Evolutionary conservation across 2,797 vertebrate species (phyloP).

Genomic region (Paratrypauchen microcephalus): DNA sequence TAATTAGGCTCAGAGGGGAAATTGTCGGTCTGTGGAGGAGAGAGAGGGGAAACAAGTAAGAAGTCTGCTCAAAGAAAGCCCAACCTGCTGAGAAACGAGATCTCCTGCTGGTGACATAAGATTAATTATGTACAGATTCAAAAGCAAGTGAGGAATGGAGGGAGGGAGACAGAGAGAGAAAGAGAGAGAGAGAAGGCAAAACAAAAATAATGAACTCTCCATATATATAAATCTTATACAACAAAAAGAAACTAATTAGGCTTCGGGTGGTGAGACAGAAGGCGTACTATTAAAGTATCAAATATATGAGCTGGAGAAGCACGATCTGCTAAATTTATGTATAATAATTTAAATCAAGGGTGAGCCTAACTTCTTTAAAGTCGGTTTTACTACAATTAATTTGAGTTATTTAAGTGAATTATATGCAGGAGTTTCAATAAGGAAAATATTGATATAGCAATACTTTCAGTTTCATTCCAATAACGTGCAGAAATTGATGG

Average conservation of each 20-base stretch:
- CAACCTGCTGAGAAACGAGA: constrained; percentile 88
- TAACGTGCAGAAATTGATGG: no score
- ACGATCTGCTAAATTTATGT: constrained; percentile 35
- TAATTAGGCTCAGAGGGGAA: constrained; percentile 99
- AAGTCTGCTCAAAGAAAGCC: constrained; percentile 78
- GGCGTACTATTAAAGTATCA: constrained; percentile 79
- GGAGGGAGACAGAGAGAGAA: neutral
- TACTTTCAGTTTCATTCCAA: no score
- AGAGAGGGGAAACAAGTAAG: constrained; percentile 51
- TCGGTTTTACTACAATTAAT: constrained; percentile 33
- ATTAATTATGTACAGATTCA: constrained; percentile 85
- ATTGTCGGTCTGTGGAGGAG: constrained; percentile 98
- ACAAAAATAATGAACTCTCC: constrained; percentile 28
- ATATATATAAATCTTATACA: constrained; percentile 73
- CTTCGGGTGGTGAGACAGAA: constrained; percentile 78
- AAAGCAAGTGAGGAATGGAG: constrained; percentile 34
- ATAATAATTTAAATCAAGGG: constrained; percentile 6
- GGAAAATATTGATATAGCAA: neutral
- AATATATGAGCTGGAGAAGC: constrained; percentile 37
- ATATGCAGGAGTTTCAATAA: neutral
- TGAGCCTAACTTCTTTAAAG: constrained; percentile 28
- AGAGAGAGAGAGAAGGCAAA: neutral
- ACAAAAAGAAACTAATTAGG: constrained; percentile 83
- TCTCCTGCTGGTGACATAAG: constrained; percentile 85
- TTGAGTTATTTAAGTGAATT: constrained; percentile 11